Evolutionary conservation across 2,888 invertebrate genomes (phyloP), one percentile per base, ranked within the genome.

Genomic region (Drosophila subquinaria): DNA sequence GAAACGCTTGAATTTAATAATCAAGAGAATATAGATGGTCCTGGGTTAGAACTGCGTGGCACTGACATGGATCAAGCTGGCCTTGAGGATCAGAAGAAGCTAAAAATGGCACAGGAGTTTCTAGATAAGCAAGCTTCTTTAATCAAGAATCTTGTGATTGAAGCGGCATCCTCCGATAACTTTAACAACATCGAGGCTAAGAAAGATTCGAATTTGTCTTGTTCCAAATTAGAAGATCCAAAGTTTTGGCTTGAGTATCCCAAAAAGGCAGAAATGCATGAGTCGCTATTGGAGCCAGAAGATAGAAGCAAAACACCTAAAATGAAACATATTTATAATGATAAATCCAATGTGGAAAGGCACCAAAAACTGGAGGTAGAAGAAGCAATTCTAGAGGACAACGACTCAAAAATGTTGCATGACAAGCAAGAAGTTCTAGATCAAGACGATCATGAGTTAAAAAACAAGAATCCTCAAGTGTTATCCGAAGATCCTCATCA

Each of bases 11-110:
- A n/a, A 11, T 33, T 4, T 36, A 3, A 15, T 15, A 40, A 42
- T 4, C 42, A 4, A 6, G 17, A 30, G 30, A 55, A 55, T 33
- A 13, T 15, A 27, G 15, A 30, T 30, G 30, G 2, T 30, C 30
- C 30, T 30, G 6, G 3, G 10, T 27, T 40, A 11, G 1, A 2
- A n/a, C 9, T 27, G 27, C 11, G 13, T 3, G 40, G n/a, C 5
- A 40, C 5, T 11, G 15, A 6, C 11, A 17, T 17, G 1, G 15
- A 20, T 27, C 15, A 27, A 10, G 11, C 47, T 17, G 8, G n/a
- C 8, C 30, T 57, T 17, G 50, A 60, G 33, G 60, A 60, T 51
- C 33, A 30, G 4, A 23, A 42, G 4, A 10, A 42, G n/a, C 33
- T 51, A 1, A 33, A 11, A 23, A 20, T 20, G 20, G 50, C 50